A percentile compares a stretch with the other conserved stretches of the same genome.
phyloP scores from a whole-genome alignment of 2,888 invertebrate genomes.

The Chrysopilus asiliformis region DNA sequence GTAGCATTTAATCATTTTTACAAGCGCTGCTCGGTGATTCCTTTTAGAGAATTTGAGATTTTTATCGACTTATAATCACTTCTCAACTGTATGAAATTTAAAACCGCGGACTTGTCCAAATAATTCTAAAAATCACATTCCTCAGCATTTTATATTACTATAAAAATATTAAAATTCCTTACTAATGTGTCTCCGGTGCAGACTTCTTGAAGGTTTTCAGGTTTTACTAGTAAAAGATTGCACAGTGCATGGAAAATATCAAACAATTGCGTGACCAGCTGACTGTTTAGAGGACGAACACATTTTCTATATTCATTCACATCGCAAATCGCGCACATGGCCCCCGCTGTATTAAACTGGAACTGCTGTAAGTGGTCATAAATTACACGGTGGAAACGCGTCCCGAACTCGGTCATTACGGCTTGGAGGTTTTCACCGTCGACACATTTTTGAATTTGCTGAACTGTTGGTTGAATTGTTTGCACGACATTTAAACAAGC shows the following conservation, averaged over 20 bases:
- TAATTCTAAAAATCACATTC: conserved; percentile 52
- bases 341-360: conserved; percentile 90
- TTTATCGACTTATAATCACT: conserved; percentile 88
- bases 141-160: neutral
- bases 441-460: conserved; percentile 63
- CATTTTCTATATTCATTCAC: conserved; percentile 93
- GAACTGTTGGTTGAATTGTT: conserved; percentile 62
- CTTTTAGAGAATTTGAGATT: conserved; percentile 46
- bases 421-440: conserved; percentile 88
- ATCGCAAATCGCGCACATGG: conserved; percentile 96
- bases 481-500: conserved; percentile 76
- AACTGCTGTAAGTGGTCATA: conserved; percentile 90
- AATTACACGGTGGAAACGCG: conserved; percentile 82
- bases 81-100: conserved; percentile 87
- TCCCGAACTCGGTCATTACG: conserved; percentile 77
- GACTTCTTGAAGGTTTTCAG: conserved; percentile 91
- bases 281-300: conserved; percentile 55
- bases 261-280: conserved; percentile 75
- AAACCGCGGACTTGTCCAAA: conserved; percentile 76
- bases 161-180: too few species aligned
- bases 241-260: conserved; percentile 92
- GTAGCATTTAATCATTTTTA: too few species aligned
- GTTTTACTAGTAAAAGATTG: conserved; percentile 86
- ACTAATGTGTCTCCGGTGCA: conserved; percentile 90
- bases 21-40: conserved; percentile 35